These are phyloP conservation scores for Sebastes alutus DNA, from an alignment of 2,797 vertebrate genomes.

Conservation along the genomic window DNA sequence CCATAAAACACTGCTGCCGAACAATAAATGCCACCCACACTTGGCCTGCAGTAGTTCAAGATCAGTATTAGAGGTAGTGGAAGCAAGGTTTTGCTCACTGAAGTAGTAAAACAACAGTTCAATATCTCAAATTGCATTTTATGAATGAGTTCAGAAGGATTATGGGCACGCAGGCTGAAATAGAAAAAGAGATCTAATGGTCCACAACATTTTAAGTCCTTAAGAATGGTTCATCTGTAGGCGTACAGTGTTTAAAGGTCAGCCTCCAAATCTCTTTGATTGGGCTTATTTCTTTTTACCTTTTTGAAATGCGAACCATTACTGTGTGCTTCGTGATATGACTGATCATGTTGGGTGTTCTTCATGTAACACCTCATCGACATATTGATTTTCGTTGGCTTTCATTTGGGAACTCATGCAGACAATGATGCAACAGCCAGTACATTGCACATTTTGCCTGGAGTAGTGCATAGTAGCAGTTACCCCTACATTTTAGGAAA, in stretches of 20 bases:
- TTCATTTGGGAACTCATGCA: not conserved
- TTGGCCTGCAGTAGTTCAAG: constrained; percentile 15
- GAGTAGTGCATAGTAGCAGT: not conserved
- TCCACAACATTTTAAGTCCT: not conserved
- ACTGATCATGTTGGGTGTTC: not conserved
- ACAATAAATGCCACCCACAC: constrained; percentile 30
- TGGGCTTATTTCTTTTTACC: not conserved
- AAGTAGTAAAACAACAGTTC: not conserved
- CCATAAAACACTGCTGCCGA: constrained; percentile 29
- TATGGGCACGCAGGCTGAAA: not conserved
- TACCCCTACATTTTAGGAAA: not conserved
- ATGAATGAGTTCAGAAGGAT: not conserved
- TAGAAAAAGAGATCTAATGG: not conserved
- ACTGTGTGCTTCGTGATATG: not conserved
- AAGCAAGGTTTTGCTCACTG: not conserved
- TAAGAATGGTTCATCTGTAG: not conserved
- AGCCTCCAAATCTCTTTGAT: not conserved
- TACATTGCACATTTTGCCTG: not conserved
- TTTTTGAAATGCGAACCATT: not conserved
- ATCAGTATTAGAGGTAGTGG: constrained; percentile 2
- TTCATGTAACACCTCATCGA: not conserved
- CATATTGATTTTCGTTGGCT: not conserved
- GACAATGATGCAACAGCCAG: not conserved
- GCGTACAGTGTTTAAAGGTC: constrained; percentile 4
- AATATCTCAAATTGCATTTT: constrained; percentile 4